Conservation (phyloP, 2,888 invertebrate genomes). For the Ceramica pisi region DNA sequence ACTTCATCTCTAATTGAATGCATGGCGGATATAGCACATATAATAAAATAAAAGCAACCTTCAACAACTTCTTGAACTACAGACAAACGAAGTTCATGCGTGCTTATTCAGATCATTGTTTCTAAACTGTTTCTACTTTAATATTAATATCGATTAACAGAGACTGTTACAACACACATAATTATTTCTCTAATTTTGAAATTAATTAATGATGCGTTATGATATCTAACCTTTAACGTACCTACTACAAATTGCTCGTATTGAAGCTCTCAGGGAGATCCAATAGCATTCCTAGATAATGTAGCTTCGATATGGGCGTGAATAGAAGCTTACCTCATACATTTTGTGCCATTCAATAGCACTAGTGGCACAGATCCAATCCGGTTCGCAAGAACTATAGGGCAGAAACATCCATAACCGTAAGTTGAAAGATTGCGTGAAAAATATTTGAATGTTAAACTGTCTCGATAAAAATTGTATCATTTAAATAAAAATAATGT, state of each 20-base stretch:
- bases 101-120: conserved; percentile 31
- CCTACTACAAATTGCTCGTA: conserved; percentile 9
- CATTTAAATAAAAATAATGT: conserved; percentile 62
- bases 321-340: conserved; percentile 56
- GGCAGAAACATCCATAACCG: conserved; percentile 33
- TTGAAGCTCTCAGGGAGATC: conserved; percentile 18
- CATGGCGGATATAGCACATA: conserved; percentile 44
- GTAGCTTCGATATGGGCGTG: conserved; percentile 21
- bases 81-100: conserved; percentile 25
- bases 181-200: not conserved
- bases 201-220: conserved; percentile 14
- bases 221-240: conserved; percentile 13
- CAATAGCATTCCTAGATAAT: conserved; percentile 47
- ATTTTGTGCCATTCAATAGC: conserved; percentile 54
- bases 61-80: conserved; percentile 44
- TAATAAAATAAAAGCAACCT: conserved; percentile 52
- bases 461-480: conserved; percentile 39
- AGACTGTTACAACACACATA: not conserved
- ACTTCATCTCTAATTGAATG: conserved; percentile 30
- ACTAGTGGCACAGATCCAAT: conserved; percentile 56
- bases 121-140: not conserved
- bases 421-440: conserved; percentile 21
- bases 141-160: not conserved
- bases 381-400: conserved; percentile 58
- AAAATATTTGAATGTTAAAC: conserved; percentile 30